Evolutionary conservation across 2,113 vertebrate genomes (phyloP).

Genomic region (Elgaria multicarinata): DNA sequence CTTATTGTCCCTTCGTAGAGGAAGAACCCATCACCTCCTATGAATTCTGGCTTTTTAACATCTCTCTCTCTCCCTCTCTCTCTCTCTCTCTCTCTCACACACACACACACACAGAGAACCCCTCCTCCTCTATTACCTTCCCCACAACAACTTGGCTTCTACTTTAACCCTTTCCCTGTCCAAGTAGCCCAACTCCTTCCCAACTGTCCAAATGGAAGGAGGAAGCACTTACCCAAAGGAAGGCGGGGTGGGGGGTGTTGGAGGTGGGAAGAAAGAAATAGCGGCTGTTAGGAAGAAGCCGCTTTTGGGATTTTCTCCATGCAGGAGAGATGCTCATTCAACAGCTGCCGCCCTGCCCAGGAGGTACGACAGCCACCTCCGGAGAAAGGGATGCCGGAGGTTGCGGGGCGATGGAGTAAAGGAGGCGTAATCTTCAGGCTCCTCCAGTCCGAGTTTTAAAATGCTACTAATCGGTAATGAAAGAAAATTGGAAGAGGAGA

Average conservation of each 20-base stretch:
- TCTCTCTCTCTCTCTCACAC: too few relatives aligned
- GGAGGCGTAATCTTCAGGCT: neutral
- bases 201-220: neutral
- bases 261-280: neutral
- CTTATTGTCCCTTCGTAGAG: neutral
- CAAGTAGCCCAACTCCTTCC: neutral
- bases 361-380: neutral
- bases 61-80: too few relatives aligned
- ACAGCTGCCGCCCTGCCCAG: neutral
- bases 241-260: neutral
- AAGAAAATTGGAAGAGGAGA: neutral
- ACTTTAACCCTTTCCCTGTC: neutral
- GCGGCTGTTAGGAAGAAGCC: neutral
- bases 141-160: neutral
- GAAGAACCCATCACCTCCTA: neutral
- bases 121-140: neutral
- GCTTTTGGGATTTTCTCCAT: neutral
- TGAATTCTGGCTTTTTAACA: neutral
- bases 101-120: neutral
- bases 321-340: neutral
- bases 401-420: neutral
- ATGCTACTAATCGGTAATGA: neutral
- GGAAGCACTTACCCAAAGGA: conserved; percentile 59
- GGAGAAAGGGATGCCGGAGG: neutral
- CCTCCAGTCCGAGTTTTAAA: neutral